A percentile compares a stretch with the other conserved stretches of the same genome.
Conservation (phyloP, 2,797 vertebrate species). For the Gallinago stenura region DNA sequence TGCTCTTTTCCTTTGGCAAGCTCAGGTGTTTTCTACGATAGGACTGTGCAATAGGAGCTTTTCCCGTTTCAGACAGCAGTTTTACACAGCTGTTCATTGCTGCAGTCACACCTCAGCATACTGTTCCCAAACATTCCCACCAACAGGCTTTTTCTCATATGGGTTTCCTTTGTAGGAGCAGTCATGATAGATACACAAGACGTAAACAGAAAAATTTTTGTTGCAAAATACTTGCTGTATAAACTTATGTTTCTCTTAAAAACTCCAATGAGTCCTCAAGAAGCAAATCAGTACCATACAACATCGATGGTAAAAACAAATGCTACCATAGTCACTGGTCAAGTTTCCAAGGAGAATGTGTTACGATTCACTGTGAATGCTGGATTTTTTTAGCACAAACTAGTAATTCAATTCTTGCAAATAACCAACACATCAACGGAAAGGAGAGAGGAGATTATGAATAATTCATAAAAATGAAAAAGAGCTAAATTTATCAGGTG, state of each 20-base stretch:
- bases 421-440: constrained; percentile 53
- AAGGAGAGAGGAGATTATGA: constrained; percentile 59
- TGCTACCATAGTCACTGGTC: neutral
- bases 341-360: neutral
- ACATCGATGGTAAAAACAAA: neutral
- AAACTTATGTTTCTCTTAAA: neutral
- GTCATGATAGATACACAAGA: neutral
- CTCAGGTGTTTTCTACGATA: neutral
- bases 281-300: neutral
- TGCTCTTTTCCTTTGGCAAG: neutral
- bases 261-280: neutral
- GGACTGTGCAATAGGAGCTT: neutral
- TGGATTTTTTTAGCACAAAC: neutral
- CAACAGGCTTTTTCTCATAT: neutral
- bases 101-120: neutral
- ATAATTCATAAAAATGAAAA: constrained; percentile 74
- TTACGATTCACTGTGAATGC: neutral
- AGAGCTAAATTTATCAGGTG: constrained; percentile 73
- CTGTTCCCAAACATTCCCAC: neutral
- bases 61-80: neutral
- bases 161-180: neutral
- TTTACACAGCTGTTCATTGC: neutral
- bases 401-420: constrained; percentile 49
- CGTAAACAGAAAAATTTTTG: neutral
- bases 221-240: neutral